Evolutionary conservation across 2,888 invertebrate species (phyloP).

Genomic region (Carterocephalus palaemon): DNA sequence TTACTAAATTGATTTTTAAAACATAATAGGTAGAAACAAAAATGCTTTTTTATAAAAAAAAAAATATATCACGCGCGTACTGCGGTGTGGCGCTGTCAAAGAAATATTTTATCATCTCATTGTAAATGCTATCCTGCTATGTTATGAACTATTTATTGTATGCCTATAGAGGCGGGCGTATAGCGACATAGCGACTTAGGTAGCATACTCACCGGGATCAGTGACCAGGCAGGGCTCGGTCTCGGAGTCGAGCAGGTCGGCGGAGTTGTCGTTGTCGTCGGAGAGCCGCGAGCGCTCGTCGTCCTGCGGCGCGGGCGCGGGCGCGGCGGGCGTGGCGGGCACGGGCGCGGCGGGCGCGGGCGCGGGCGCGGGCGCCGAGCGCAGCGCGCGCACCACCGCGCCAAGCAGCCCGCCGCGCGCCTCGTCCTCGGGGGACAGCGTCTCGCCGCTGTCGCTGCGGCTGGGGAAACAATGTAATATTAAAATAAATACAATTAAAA

Average conservation of each 20-base stretch:
- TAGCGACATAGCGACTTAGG: too few relatives aligned
- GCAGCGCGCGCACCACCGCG: slow-evolving; percentile 84
- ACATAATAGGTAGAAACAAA: too few relatives aligned
- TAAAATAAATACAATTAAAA: not conserved
- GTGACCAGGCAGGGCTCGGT: slow-evolving; percentile 90
- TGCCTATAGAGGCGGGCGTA: too few relatives aligned
- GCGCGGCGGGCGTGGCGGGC: slow-evolving; percentile 19
- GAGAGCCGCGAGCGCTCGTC: slow-evolving; percentile 63
- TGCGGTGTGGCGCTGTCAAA: too few relatives aligned
- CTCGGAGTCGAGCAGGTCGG: slow-evolving; percentile 88
- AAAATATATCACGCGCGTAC: too few relatives aligned
- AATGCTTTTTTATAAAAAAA: too few relatives aligned
- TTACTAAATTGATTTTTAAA: too few relatives aligned
- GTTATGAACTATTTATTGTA: too few relatives aligned
- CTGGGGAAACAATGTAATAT: slow-evolving; percentile 38
- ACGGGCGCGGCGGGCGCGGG: slow-evolving; percentile 30
- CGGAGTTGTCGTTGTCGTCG: slow-evolving; percentile 84
- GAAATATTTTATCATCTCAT: too few relatives aligned
- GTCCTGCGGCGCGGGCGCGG: slow-evolving; percentile 37
- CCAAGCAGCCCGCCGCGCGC: slow-evolving; percentile 77
- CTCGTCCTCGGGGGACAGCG: slow-evolving; percentile 81
- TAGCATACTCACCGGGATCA: slow-evolving; percentile 81
- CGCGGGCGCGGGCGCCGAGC: slow-evolving; percentile 33
- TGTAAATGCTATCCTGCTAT: too few relatives aligned
- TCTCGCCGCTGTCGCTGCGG: slow-evolving; percentile 84